Conservation (phyloP, 1,140 invertebrate genomes). For the Lordiphosa stackelbergi region DNA sequence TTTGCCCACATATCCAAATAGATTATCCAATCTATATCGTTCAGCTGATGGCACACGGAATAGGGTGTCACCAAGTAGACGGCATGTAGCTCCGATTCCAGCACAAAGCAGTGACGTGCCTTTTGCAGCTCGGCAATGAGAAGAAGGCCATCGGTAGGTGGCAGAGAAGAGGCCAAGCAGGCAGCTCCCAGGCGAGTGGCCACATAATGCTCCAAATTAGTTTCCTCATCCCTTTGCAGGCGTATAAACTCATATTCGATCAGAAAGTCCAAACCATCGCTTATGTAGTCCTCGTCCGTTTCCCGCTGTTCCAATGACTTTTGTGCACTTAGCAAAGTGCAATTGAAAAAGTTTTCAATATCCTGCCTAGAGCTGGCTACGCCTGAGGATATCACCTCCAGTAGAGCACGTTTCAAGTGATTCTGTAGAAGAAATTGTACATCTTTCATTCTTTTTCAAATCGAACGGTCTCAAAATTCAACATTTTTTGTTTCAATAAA, state of each 20-base stretch:
- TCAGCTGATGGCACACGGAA: constrained; percentile 87
- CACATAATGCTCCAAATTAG: constrained; percentile 80
- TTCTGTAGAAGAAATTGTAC: constrained; percentile 34
- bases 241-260: constrained; percentile 81
- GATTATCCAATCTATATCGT: constrained; percentile 91
- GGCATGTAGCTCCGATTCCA: constrained; percentile 96
- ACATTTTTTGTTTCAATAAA: too few relatives aligned
- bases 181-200: constrained; percentile 93
- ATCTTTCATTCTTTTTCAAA: too few relatives aligned
- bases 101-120: constrained; percentile 91
- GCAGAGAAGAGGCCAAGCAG: constrained; percentile 92
- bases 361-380: constrained; percentile 86
- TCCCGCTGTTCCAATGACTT: constrained; percentile 26
- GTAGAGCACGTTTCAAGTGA: constrained; percentile 81
- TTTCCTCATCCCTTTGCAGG: constrained; percentile 78
- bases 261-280: constrained; percentile 78
- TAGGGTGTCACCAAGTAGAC: constrained; percentile 95
- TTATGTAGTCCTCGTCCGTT: constrained; percentile 29
- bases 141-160: constrained; percentile 92
- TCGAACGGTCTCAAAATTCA: too few relatives aligned
- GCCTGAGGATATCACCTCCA: constrained; percentile 93
- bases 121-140: constrained; percentile 94
- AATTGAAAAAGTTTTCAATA: constrained; percentile 87
- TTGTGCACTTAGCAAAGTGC: constrained; percentile 82
- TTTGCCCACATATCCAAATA: constrained; percentile 91